phyloP scores from a whole-genome alignment of 2,797 vertebrate species.

The Podargus strigoides region DNA sequence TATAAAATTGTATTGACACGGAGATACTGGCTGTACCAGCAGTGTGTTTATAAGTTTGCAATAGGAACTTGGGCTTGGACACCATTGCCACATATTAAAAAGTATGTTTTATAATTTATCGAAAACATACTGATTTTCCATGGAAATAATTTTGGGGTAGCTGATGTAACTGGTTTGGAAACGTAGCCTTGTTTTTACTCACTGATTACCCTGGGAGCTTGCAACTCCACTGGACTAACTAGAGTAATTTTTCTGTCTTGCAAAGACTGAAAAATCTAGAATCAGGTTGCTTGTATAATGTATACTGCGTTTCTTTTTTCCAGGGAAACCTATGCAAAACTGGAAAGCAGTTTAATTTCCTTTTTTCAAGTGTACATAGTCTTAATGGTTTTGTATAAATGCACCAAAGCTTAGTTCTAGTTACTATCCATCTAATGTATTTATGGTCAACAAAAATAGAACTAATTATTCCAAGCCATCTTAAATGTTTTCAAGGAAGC shows the following conservation, averaged over 20 bases:
- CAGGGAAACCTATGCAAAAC: neutral
- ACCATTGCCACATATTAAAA: neutral
- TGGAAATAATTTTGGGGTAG: neutral
- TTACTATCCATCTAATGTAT: neutral
- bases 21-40: neutral
- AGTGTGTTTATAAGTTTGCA: neutral
- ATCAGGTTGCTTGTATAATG: neutral
- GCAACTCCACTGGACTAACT: neutral
- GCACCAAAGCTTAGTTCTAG: neutral
- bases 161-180: neutral
- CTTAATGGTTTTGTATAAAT: conserved; percentile 11
- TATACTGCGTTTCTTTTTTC: neutral
- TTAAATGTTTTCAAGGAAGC: neutral
- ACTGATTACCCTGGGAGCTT: neutral
- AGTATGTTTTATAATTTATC: neutral
- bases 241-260: neutral
- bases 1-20: neutral
- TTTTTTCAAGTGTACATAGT: neutral
- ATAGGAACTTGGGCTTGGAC: neutral
- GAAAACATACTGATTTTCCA: neutral
- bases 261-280: neutral
- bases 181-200: neutral
- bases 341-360: neutral
- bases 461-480: neutral
- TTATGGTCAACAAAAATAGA: conserved; percentile 1